phyloP scores from a whole-genome alignment of 2,113 vertebrate genomes.

The Apodemus speciosus region DNA sequence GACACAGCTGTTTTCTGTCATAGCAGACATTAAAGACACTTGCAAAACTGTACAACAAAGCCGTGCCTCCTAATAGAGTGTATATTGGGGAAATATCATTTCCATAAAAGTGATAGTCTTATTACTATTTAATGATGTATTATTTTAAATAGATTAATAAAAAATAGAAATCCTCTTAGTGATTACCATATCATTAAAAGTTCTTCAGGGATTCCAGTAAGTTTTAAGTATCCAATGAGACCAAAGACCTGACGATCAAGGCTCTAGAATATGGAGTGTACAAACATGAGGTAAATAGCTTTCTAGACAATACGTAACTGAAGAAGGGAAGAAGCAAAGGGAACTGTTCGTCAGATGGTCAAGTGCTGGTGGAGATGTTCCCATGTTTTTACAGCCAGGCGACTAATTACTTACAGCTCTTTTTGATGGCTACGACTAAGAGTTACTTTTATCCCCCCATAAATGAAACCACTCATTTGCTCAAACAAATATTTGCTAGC shows the following conservation, averaged over 20 bases:
- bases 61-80: background rate
- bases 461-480: slow-evolving; percentile 42
- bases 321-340: background rate
- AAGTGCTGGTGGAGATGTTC: background rate
- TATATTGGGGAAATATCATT: slow-evolving; percentile 22
- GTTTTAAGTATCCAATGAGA: background rate
- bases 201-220: background rate
- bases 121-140: background rate
- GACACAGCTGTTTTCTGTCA: slow-evolving; percentile 59
- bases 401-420: background rate
- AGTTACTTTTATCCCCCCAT: background rate
- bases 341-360: background rate
- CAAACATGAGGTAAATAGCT: background rate
- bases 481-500: slow-evolving; percentile 21
- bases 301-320: background rate
- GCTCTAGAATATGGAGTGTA: background rate
- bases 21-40: background rate
- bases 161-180: background rate
- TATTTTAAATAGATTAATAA: slow-evolving; percentile 32
- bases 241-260: background rate
- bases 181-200: background rate
- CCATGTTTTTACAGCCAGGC: background rate
- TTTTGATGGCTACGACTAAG: background rate
- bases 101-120: slow-evolving; percentile 15
- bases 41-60: slow-evolving; percentile 2